Conservation (phyloP, 2,113 vertebrate species). For the Bambusicola thoracicus region DNA sequence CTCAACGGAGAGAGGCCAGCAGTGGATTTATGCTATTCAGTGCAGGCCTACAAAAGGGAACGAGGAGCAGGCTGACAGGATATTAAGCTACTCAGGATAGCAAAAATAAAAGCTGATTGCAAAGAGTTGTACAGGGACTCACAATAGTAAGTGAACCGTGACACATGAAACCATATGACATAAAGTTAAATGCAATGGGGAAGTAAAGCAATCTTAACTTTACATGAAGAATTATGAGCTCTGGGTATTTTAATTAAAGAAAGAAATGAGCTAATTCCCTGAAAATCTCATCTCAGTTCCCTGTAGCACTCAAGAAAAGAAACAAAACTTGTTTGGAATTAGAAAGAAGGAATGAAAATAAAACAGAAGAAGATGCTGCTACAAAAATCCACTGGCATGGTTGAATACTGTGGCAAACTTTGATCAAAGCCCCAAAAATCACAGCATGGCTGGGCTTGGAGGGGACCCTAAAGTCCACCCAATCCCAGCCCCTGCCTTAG, state of each 20-base stretch:
- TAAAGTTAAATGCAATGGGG: neutral
- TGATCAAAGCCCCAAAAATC: neutral
- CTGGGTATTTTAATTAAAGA: neutral
- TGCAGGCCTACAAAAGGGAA: neutral
- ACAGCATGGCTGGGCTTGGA: neutral
- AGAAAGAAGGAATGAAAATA: neutral
- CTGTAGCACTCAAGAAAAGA: neutral
- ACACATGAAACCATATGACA: neutral
- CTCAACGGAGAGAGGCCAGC: neutral
- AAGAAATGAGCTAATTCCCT: neutral
- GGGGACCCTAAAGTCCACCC: neutral
- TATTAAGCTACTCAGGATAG: neutral
- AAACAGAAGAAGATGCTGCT: neutral
- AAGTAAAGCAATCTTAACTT: neutral
- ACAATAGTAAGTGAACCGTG: neutral
- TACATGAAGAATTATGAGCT: neutral
- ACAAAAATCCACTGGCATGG: neutral
- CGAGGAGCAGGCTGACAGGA: neutral
- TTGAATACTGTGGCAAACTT: neutral
- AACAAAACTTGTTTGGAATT: neutral
- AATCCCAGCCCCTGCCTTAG: neutral
- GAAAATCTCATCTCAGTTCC: neutral
- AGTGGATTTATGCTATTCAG: neutral
- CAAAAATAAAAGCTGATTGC: neutral
- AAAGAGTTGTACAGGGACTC: neutral